Conservation (phyloP, 2,797 vertebrate genomes). For the Lates japonicus region DNA sequence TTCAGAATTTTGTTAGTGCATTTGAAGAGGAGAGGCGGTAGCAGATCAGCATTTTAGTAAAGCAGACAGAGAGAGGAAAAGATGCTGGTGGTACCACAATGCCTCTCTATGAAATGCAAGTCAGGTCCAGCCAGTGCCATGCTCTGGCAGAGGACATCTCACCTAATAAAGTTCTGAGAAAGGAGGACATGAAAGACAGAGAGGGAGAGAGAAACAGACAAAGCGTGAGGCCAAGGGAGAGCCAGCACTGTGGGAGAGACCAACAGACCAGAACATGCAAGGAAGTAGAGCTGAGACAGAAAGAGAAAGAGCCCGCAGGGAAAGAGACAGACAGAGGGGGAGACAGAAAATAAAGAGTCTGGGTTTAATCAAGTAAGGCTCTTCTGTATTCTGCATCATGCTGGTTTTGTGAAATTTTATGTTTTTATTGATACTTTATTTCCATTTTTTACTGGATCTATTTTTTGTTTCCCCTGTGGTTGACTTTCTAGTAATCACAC, state of each 20-base stretch:
- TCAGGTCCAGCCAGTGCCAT: slow-evolving; percentile 18
- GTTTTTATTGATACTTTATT: not conserved
- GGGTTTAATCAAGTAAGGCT: slow-evolving; percentile 15
- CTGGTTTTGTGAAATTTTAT: slow-evolving; percentile 2
- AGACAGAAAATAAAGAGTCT: slow-evolving; percentile 8
- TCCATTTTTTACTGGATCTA: slow-evolving; percentile 7
- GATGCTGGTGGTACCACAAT: not conserved
- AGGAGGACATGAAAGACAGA: slow-evolving; percentile 44
- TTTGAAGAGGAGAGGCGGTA: slow-evolving; percentile 65
- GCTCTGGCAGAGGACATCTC: slow-evolving; percentile 59
- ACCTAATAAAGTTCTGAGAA: slow-evolving; percentile 69
- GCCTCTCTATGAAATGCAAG: slow-evolving; percentile 63
- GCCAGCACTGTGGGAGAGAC: slow-evolving; percentile 19
- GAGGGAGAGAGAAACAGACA: slow-evolving; percentile 2
- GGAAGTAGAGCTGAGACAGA: slow-evolving; percentile 40
- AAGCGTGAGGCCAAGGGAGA: slow-evolving; percentile 11
- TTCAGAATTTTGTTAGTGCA: slow-evolving; percentile 65
- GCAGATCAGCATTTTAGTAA: slow-evolving; percentile 52
- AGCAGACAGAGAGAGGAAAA: slow-evolving; percentile 35
- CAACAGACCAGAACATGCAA: slow-evolving; percentile 38
- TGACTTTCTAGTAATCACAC: slow-evolving; percentile 21
- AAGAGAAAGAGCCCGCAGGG: slow-evolving; percentile 17
- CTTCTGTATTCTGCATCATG: slow-evolving; percentile 4
- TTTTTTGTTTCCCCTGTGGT: slow-evolving; percentile 1
- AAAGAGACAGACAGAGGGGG: slow-evolving; percentile 2